Evolutionary conservation across 2,797 vertebrate genomes (phyloP).

Genomic region (Lophius americanus): DNA sequence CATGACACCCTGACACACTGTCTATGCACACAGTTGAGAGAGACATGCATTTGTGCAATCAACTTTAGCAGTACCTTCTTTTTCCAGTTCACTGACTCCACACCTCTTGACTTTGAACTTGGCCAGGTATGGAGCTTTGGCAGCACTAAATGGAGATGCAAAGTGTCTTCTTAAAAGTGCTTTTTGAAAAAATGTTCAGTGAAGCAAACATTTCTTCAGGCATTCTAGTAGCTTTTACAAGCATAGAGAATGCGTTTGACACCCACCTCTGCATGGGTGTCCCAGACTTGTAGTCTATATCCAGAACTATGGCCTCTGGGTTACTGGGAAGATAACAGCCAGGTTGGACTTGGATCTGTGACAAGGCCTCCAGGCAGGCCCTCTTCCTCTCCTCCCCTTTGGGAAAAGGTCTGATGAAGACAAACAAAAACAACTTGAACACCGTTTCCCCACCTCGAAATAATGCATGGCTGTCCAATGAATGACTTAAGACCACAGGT

Average conservation of each 20-base stretch:
- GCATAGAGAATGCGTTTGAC: neutral
- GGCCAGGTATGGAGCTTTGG: slow-evolving; percentile 95
- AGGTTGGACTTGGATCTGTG: slow-evolving; percentile 95
- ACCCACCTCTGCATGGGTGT: slow-evolving; percentile 94
- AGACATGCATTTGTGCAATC: neutral
- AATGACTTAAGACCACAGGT: slow-evolving; percentile 47
- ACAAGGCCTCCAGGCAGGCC: slow-evolving; percentile 91
- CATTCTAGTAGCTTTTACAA: neutral
- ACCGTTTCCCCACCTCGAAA: slow-evolving; percentile 20
- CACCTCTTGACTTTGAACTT: slow-evolving; percentile 95
- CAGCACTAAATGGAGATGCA: slow-evolving; percentile 82
- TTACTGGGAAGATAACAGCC: slow-evolving; percentile 98
- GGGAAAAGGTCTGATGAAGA: slow-evolving; percentile 87
- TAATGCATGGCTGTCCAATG: slow-evolving; percentile 54
- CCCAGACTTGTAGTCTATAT: slow-evolving; percentile 97
- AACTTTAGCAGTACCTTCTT: slow-evolving; percentile 85
- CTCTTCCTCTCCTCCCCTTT: slow-evolving; percentile 96
- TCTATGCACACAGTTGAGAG: neutral
- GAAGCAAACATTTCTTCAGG: neutral
- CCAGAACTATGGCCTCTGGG: slow-evolving; percentile 95
- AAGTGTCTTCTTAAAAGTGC: neutral
- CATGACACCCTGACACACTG: neutral
- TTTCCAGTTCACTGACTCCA: slow-evolving; percentile 95
- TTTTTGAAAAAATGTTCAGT: neutral
- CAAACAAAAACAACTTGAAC: slow-evolving; percentile 50